Evolutionary conservation across 2,888 invertebrate genomes (phyloP).

Genomic region (Luffia ferchaultella): DNA sequence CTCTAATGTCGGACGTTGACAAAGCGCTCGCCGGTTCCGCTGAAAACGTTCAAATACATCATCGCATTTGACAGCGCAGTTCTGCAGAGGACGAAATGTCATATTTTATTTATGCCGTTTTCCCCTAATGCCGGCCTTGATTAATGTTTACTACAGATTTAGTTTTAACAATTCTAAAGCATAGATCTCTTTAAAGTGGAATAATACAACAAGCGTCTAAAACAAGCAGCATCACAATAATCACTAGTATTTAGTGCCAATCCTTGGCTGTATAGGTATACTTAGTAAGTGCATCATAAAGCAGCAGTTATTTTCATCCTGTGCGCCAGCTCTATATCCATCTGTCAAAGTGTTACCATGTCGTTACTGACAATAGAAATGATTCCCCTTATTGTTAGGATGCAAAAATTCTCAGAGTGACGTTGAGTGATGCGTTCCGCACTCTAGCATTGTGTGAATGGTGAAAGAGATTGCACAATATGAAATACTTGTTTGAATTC

Average conservation of each 20-base stretch:
- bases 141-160: slow-evolving; percentile 29
- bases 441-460: slow-evolving; percentile 47
- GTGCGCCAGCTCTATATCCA: slow-evolving; percentile 17
- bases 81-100: slow-evolving; percentile 52
- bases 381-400: slow-evolving; percentile 48
- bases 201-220: too few relatives aligned
- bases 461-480: slow-evolving; percentile 58
- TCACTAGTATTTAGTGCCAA: too few relatives aligned
- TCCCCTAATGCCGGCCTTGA: slow-evolving; percentile 41
- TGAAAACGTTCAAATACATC: slow-evolving; percentile 66
- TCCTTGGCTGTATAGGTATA: too few relatives aligned
- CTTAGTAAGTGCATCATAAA: too few relatives aligned
- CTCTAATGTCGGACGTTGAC: slow-evolving; percentile 57
- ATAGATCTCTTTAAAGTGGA: too few relatives aligned
- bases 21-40: slow-evolving; percentile 52
- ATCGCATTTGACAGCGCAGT: slow-evolving; percentile 50
- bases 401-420: slow-evolving; percentile 49
- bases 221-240: too few relatives aligned
- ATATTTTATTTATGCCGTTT: slow-evolving; percentile 59
- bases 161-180: not conserved
- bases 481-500: slow-evolving; percentile 54
- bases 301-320: not conserved
- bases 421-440: slow-evolving; percentile 59
- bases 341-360: slow-evolving; percentile 37
- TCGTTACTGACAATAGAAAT: slow-evolving; percentile 55